Evolutionary conservation across 2,797 vertebrate genomes (phyloP).

Genomic region (Eremophila alpestris): DNA sequence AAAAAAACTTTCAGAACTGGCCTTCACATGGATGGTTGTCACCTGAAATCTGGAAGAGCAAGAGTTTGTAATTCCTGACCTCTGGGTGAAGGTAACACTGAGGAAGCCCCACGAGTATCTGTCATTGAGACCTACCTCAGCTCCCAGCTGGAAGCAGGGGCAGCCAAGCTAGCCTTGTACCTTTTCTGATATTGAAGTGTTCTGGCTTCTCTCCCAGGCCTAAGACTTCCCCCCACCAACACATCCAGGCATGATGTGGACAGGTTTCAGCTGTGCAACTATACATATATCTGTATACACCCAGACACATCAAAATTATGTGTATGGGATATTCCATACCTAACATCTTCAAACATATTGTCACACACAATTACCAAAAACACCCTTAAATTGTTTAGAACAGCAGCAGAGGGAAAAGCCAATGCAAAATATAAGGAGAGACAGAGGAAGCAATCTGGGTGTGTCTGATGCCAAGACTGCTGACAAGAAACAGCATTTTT

Average conservation of each 20-base stretch:
- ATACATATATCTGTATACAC: neutral
- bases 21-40: neutral
- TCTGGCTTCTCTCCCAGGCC: neutral
- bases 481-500: neutral
- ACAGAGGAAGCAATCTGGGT: constrained; percentile 18
- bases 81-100: neutral
- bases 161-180: neutral
- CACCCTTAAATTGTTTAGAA: neutral
- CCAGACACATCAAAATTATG: neutral
- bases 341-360: neutral
- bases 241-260: accelerated
- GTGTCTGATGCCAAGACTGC: neutral
- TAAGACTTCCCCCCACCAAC: neutral
- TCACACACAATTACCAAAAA: neutral
- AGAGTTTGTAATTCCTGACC: neutral
- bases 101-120: accelerated
- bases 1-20: neutral
- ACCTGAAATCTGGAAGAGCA: neutral
- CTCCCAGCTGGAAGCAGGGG: neutral
- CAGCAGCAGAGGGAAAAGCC: neutral
- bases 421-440: neutral
- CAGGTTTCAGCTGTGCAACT: neutral
- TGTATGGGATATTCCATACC: neutral
- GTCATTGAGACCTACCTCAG: neutral
- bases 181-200: neutral